Percentiles rank a stretch among this genome's conserved stretches.
Evolutionary conservation across 2,888 invertebrate species (phyloP).

Genomic region (Polymixis lichenea): DNA sequence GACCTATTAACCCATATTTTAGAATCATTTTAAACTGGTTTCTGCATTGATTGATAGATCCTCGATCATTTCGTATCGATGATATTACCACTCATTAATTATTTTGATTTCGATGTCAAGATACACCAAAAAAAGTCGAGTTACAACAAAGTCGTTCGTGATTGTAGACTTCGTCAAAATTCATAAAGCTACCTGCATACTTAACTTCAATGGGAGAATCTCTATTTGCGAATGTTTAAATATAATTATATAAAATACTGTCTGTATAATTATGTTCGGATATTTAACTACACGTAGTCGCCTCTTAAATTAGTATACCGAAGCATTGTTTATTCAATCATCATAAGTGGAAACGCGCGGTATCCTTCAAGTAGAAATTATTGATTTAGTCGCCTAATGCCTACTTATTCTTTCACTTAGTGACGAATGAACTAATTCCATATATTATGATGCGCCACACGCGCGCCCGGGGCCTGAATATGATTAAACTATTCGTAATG

Average conservation of each 20-base stretch:
- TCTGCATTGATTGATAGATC: conserved; percentile 43
- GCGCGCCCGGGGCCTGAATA: conserved; percentile 41
- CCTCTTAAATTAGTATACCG: conserved; percentile 18
- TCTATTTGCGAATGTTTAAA: conserved; percentile 10
- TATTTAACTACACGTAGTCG: conserved; percentile 4
- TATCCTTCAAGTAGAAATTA: conserved; percentile 59
- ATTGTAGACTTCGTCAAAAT: background rate
- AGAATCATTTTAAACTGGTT: conserved; percentile 34
- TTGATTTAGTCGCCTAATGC: conserved; percentile 47
- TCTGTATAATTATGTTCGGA: conserved; percentile 9
- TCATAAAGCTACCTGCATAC: background rate
- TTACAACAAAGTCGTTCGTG: background rate
- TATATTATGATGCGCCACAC: conserved; percentile 52
- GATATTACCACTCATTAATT: conserved; percentile 24
- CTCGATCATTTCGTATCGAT: conserved; percentile 29
- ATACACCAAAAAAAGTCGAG: conserved; percentile 8
- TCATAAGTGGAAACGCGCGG: conserved; percentile 37
- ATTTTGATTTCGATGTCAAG: conserved; percentile 6
- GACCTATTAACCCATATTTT: conserved; percentile 18
- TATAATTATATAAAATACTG: background rate
- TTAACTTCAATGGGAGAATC: background rate
- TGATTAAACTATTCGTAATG: conserved; percentile 50
- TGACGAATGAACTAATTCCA: conserved; percentile 59
- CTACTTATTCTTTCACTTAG: conserved; percentile 50
- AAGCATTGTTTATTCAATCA: conserved; percentile 43